Evolutionary conservation across 1,140 invertebrate species (phyloP).

Genomic region (Trigoniulus corallinus): DNA sequence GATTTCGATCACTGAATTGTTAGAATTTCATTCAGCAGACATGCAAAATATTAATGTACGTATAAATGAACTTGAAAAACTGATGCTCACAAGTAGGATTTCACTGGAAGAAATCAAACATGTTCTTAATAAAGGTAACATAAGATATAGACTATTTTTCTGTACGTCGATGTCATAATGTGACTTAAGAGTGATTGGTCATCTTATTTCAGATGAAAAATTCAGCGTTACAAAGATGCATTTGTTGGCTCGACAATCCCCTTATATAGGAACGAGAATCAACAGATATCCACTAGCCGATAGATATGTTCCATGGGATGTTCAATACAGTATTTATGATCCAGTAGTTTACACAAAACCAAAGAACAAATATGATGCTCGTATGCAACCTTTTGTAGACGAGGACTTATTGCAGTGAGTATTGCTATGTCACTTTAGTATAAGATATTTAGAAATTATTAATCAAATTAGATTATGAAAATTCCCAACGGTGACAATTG

Average conservation of each 20-base stretch:
- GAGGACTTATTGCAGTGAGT: constrained; percentile 22
- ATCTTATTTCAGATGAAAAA: neutral
- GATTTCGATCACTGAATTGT: no score
- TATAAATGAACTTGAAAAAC: constrained; percentile 23
- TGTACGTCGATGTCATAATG: neutral
- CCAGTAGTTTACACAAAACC: constrained; percentile 23
- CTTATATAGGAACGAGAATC: constrained; percentile 28
- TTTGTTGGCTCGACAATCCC: constrained; percentile 25
- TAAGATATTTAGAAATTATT: no score
- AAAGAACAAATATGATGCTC: constrained; percentile 18
- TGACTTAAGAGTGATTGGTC: no score
- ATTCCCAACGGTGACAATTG: no score
- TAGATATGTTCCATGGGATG: constrained; percentile 32
- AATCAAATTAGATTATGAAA: no score
- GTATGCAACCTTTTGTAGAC: constrained; percentile 23
- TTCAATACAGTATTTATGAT: constrained; percentile 26
- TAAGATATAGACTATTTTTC: constrained; percentile 13
- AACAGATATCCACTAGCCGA: constrained; percentile 29
- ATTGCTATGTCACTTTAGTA: neutral
- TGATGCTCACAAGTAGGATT: constrained; percentile 21
- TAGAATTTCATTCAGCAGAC: constrained; percentile 20
- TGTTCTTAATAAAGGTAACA: constrained; percentile 20
- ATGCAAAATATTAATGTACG: constrained; percentile 23
- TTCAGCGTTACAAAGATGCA: constrained; percentile 10
- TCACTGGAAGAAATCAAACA: constrained; percentile 26